Base-by-base conservation (phyloP, 2,888 invertebrate genomes). In the Anthrax anthrax region DNA sequence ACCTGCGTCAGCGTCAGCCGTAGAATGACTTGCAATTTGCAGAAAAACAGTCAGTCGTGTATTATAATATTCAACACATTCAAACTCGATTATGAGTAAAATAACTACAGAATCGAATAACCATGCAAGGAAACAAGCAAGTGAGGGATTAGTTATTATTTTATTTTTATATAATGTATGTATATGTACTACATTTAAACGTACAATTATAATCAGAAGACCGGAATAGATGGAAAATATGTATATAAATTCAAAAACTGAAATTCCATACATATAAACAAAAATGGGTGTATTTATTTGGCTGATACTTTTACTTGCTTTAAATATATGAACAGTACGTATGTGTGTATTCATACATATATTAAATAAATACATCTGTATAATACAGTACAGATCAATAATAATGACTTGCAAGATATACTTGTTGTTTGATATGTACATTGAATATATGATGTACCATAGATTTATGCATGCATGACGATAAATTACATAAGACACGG, bases 11-110 rank as follows among this genome's bases (percentile, higher is more conserved):
- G 29, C 29, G 29, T 32, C 29, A 32, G 46, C 41, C 46, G 46
- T 32, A 16, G 41, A 5, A 29, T 46, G 46, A 46, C 46, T 46
- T 46, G 46, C 42, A 46, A 36, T 37, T 46, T 46, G 46, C 46
- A 42, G 46, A 46, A 46, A 46, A 46, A 46, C 46, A 41, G 46
- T 37, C 46, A 41, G 46, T 37, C 46, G 46, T 37, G 36, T 23
- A 27, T 27, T 27, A 5, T 8, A 27, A 27, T 32, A 32, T 12
- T 32, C 29, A 32, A 32, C 29, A 32, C 29, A 32, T 32, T 32
- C 29, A 32, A 32, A 32, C 10, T 32, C 12, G 29, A 32, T 32
- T 32, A 32, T 32, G 29, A 32, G 3, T 32, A 32, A 8, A 23
- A 23, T 23, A 23, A 23, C 23, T 4, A 23, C 8, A 4, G 23